phyloP scores from a whole-genome alignment of 2,888 invertebrate species.

The Teleiodes luculella region DNA sequence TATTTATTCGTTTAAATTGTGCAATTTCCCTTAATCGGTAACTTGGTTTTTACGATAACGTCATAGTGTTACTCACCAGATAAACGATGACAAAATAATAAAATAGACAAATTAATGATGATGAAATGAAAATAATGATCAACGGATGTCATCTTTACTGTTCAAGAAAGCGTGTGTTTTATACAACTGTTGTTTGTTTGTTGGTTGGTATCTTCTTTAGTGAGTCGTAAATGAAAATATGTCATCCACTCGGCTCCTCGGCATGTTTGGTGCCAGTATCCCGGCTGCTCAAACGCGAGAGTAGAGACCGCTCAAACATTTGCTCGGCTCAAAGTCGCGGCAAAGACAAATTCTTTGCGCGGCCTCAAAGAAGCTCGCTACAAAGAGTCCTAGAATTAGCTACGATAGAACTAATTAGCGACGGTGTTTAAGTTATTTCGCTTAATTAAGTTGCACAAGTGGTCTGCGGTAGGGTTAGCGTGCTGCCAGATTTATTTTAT shows the following conservation, averaged over 20 bases:
- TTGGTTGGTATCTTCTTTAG: neutral
- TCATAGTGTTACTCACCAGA: too few relatives aligned
- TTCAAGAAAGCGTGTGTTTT: too few relatives aligned
- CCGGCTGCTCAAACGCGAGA: slow-evolving; percentile 33
- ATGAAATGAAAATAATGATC: too few relatives aligned
- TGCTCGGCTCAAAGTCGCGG: slow-evolving; percentile 57
- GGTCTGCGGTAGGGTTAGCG: slow-evolving; percentile 46
- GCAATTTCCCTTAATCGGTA: neutral
- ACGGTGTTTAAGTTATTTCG: slow-evolving; percentile 77
- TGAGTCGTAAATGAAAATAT: neutral
- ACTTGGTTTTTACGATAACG: neutral
- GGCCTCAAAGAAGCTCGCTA: slow-evolving; percentile 71
- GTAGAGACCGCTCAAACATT: slow-evolving; percentile 55
- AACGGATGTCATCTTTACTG: too few relatives aligned
- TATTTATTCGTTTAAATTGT: too few relatives aligned
- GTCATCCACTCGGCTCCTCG: neutral
- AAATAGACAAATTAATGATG: too few relatives aligned
- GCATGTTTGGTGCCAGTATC: neutral
- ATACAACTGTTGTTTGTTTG: too few relatives aligned
- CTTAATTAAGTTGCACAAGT: slow-evolving; percentile 78
- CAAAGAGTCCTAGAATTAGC: slow-evolving; percentile 76
- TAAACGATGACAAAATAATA: too few relatives aligned
- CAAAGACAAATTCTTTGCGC: slow-evolving; percentile 77
- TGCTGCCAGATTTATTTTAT: neutral
- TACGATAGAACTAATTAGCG: slow-evolving; percentile 75